Percentiles rank a stretch among this genome's conserved stretches.
Evolutionary conservation across 2,113 vertebrate genomes (phyloP).

Genomic region (Phaethon lepturus): DNA sequence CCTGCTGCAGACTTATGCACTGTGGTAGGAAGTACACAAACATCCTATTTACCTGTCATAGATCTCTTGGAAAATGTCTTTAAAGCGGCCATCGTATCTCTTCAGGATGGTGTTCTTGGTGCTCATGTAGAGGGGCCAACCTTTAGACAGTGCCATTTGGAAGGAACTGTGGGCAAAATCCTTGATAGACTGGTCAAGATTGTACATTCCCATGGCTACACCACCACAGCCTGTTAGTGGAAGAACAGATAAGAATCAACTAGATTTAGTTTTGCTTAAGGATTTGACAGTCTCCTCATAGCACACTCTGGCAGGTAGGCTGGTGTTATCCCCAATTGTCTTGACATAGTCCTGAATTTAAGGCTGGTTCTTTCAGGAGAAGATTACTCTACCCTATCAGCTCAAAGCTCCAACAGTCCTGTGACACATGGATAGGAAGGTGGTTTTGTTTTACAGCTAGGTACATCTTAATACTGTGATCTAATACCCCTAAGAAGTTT

Average conservation of each 20-base stretch:
- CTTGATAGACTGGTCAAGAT: constrained; percentile 91
- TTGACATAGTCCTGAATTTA: neutral
- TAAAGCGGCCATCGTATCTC: constrained; percentile 95
- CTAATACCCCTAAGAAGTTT: neutral
- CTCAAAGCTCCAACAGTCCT: neutral
- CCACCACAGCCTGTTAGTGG: constrained; percentile 84
- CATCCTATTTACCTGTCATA: constrained; percentile 88
- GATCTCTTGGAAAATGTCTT: constrained; percentile 98
- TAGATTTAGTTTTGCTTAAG: neutral
- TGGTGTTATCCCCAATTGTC: neutral
- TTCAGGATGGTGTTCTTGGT: constrained; percentile 99
- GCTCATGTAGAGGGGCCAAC: constrained; percentile 94
- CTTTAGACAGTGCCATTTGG: constrained; percentile 91
- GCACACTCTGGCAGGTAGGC: neutral
- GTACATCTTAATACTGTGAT: neutral
- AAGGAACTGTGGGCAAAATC: constrained; percentile 99
- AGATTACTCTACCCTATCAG: neutral
- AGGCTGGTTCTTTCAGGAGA: neutral
- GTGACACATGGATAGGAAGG: neutral
- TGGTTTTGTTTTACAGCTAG: neutral
- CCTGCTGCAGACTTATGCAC: neutral
- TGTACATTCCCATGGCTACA: constrained; percentile 97
- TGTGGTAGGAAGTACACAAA: neutral
- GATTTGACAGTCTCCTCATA: neutral
- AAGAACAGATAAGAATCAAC: neutral